phyloP scores from a whole-genome alignment of 1,140 invertebrate genomes.

The Lycorma delicatula region DNA sequence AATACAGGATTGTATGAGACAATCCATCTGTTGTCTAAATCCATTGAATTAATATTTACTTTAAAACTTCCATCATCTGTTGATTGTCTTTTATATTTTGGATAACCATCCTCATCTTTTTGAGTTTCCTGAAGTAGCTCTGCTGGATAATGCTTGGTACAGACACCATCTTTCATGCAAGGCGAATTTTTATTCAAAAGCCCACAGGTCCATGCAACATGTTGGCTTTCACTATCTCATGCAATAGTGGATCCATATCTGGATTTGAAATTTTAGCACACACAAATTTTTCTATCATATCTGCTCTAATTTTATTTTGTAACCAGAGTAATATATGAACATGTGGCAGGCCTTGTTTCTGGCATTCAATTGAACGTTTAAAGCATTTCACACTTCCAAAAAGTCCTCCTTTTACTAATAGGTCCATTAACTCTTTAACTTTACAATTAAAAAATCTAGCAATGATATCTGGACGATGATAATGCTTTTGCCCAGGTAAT shows the following conservation, averaged over 20 bases:
- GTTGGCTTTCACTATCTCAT: slow-evolving; percentile 36
- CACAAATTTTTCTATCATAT: slow-evolving; percentile 42
- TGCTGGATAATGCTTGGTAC: slow-evolving; percentile 38
- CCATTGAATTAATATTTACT: slow-evolving; percentile 21
- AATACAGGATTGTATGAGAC: slow-evolving; percentile 37
- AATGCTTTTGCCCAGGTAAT: neutral
- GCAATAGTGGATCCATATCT: slow-evolving; percentile 35
- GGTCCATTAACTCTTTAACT: slow-evolving; percentile 9
- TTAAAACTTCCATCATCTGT: slow-evolving; percentile 18
- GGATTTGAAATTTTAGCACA: slow-evolving; percentile 46
- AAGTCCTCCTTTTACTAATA: slow-evolving; percentile 4
- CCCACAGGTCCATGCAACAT: slow-evolving; percentile 50
- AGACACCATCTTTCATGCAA: slow-evolving; percentile 42
- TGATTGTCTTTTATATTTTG: slow-evolving; percentile 31
- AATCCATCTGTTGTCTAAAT: slow-evolving; percentile 36
- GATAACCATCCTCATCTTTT: slow-evolving; percentile 35
- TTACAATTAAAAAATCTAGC: slow-evolving; percentile 14
- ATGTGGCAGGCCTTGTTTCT: slow-evolving; percentile 42
- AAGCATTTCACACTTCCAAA: slow-evolving; percentile 23
- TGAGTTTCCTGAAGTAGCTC: slow-evolving; percentile 34
- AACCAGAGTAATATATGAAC: slow-evolving; percentile 42
- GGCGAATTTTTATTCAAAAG: slow-evolving; percentile 37
- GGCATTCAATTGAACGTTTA: slow-evolving; percentile 40
- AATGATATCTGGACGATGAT: slow-evolving; percentile 3
- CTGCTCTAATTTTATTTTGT: slow-evolving; percentile 33